A percentile compares a stretch with the other conserved stretches of the same genome.
These are phyloP conservation scores for Bovichtus diacanthus DNA, from an alignment of 2,797 vertebrate genomes.

Conservation along the genomic window DNA sequence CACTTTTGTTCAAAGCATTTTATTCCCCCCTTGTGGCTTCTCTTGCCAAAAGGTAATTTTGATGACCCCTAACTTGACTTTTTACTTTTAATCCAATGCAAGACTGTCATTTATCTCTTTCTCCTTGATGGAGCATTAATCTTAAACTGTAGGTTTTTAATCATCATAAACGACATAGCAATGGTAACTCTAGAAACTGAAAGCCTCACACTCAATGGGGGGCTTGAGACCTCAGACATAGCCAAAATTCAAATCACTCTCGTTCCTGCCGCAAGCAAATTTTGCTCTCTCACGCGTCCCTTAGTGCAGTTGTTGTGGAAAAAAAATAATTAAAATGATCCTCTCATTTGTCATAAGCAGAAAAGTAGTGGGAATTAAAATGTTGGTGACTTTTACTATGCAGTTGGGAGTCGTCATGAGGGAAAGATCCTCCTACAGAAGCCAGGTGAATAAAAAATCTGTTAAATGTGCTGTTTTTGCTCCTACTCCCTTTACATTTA, in stretches of 20 bases:
- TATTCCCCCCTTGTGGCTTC: background rate
- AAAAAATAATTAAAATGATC: conserved; percentile 6
- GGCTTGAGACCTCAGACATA: conserved; percentile 14
- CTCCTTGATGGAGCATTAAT: conserved; percentile 14
- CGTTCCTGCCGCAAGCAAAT: conserved; percentile 4
- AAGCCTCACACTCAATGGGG: background rate
- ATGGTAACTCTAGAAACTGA: conserved; percentile 11
- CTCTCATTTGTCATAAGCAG: conserved; percentile 14
- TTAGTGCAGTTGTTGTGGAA: conserved; percentile 2
- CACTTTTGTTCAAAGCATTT: conserved; percentile 9
- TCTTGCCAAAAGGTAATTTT: conserved; percentile 18
- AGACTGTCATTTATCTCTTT: conserved; percentile 8
- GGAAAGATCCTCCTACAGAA: background rate
- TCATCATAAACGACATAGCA: conserved; percentile 26
- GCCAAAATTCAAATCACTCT: conserved; percentile 23
- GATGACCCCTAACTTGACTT: conserved; percentile 29
- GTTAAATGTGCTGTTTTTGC: background rate
- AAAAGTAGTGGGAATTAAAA: conserved; percentile 32
- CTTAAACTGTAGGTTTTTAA: conserved; percentile 4
- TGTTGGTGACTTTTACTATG: conserved; percentile 3
- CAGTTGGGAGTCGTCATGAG: background rate
- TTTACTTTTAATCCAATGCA: conserved; percentile 9
- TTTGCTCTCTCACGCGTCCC: background rate
- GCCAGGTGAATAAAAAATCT: background rate
- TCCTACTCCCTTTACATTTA: background rate